phyloP scores from a whole-genome alignment of 2,113 vertebrate species.

The Sialia sialis region DNA sequence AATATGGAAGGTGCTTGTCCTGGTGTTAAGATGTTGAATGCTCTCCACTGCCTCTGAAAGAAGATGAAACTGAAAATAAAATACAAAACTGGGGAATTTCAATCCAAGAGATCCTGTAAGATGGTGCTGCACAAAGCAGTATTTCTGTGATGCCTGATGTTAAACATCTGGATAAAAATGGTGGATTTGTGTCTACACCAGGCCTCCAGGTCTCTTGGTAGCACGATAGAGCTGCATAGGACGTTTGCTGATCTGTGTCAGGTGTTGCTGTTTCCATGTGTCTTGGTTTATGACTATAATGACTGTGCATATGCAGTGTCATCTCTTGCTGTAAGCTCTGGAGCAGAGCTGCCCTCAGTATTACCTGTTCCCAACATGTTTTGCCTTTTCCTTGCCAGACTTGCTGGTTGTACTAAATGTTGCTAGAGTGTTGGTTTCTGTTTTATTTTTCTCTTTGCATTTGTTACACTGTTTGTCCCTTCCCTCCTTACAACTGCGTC shows the following conservation, averaged over 20 bases:
- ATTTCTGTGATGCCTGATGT: not conserved
- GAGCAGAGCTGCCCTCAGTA: not conserved
- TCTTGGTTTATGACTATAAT: not conserved
- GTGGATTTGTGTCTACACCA: not conserved
- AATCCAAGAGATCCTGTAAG: not conserved
- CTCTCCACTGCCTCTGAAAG: not conserved
- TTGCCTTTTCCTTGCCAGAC: not conserved
- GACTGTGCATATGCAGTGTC: not conserved
- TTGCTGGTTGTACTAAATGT: not conserved
- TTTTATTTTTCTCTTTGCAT: not conserved
- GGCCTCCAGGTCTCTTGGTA: not conserved
- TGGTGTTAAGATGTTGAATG: not conserved
- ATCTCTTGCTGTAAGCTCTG: not conserved
- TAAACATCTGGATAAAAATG: not conserved
- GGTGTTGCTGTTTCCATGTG: not conserved
- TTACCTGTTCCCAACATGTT: not conserved
- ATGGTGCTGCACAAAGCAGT: not conserved
- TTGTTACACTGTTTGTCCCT: not conserved
- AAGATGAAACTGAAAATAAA: slow-evolving; percentile 31
- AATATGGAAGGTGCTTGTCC: not conserved
- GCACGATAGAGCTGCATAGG: not conserved
- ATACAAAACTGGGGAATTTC: not conserved
- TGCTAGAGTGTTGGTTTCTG: not conserved
- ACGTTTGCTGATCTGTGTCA: not conserved
- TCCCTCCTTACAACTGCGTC: not conserved